A percentile compares a stretch with the other conserved stretches of the same genome.
Conservation (phyloP, 2,113 vertebrate genomes). For the Mastomys coucha region DNA sequence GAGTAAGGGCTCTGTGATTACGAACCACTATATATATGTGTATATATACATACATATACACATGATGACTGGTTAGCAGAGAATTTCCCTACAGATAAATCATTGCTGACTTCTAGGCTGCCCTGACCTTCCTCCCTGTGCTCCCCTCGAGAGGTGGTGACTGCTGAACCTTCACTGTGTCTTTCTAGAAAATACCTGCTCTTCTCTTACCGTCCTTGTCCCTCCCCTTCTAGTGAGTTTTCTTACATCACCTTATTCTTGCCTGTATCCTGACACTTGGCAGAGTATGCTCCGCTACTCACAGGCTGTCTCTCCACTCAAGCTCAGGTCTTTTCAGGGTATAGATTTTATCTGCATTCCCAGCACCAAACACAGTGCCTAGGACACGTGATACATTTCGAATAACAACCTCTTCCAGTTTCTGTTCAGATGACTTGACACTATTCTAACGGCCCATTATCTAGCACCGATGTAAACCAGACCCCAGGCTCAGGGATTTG, state of each 20-base stretch:
- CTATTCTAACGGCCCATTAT: rapidly evolving
- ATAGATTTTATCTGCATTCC: not conserved
- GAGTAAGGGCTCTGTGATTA: not conserved
- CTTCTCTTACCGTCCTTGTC: not conserved
- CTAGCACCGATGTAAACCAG: not conserved
- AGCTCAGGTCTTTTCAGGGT: not conserved
- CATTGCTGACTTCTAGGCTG: not conserved
- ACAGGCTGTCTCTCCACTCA: not conserved
- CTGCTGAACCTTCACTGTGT: not conserved
- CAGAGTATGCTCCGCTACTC: not conserved
- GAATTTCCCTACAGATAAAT: not conserved
- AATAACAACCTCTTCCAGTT: not conserved
- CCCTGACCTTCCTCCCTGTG: not conserved
- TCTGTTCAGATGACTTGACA: not conserved
- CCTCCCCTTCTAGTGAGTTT: not conserved
- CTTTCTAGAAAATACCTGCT: not conserved
- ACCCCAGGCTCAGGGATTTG: not conserved
- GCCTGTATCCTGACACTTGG: not conserved
- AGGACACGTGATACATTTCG: not conserved
- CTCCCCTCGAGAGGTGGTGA: not conserved
- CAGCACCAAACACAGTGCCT: not conserved
- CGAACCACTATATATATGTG: not conserved
- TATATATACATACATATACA: too few relatives aligned
- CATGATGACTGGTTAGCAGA: not conserved
- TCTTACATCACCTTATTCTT: not conserved